Conservation (phyloP, 2,797 vertebrate genomes). For the Sebastes itinus region DNA sequence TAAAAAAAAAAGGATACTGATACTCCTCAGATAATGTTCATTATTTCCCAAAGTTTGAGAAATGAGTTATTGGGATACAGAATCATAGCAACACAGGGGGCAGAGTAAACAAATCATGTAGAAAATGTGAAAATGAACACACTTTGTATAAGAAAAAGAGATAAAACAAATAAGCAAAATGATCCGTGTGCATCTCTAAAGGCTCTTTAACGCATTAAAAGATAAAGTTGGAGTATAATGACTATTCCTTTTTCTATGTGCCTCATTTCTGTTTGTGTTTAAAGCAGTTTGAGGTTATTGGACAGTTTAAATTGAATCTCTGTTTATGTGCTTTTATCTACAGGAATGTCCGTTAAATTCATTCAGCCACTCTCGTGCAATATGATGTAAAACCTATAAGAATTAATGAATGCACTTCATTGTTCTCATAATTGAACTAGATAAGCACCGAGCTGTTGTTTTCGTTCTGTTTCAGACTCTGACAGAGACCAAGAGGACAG, state of each 20-base stretch:
- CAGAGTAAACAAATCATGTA: neutral
- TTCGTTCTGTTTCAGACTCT: conserved; percentile 75
- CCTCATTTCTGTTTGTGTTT: neutral
- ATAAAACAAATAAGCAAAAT: neutral
- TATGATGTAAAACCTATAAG: neutral
- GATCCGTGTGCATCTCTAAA: neutral
- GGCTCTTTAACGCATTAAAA: neutral
- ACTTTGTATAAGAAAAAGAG: neutral
- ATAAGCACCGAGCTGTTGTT: neutral
- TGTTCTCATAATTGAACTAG: neutral
- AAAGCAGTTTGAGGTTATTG: neutral
- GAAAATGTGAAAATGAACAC: neutral
- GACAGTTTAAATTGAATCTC: neutral
- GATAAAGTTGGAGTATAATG: neutral
- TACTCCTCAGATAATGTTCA: neutral
- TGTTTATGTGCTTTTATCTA: neutral
- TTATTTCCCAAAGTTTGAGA: neutral
- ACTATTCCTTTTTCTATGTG: neutral
- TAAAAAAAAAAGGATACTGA: neutral
- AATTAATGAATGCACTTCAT: neutral
- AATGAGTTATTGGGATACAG: neutral
- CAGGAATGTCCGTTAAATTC: neutral
- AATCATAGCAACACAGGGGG: neutral
- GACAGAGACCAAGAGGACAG: conserved; percentile 80
- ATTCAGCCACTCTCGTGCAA: neutral